phyloP scores from a whole-genome alignment of 2,797 vertebrate genomes.

The Crenuchus spilurus region DNA sequence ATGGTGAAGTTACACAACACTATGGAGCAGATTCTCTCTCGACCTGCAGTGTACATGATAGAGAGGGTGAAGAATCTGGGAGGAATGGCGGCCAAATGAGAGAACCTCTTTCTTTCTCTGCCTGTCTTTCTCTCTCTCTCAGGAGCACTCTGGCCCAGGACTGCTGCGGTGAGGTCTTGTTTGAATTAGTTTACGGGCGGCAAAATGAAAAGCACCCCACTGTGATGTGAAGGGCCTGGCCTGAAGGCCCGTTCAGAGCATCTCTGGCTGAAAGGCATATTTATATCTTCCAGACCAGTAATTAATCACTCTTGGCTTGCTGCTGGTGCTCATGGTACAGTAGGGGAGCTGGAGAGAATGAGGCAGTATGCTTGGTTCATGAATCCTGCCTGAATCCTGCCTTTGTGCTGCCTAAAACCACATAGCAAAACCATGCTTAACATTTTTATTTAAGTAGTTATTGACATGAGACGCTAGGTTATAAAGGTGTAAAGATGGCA shows the following conservation, averaged over 20 bases:
- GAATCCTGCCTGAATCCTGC: slow-evolving; percentile 61
- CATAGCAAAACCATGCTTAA: slow-evolving; percentile 74
- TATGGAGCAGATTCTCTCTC: slow-evolving; percentile 21
- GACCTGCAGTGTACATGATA: background rate
- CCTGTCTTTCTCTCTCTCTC: slow-evolving; percentile 9
- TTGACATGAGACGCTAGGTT: slow-evolving; percentile 66
- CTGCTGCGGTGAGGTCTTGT: slow-evolving; percentile 56
- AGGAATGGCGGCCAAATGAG: slow-evolving; percentile 29
- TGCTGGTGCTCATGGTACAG: slow-evolving; percentile 29
- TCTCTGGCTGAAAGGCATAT: slow-evolving; percentile 78
- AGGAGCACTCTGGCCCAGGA: slow-evolving; percentile 34
- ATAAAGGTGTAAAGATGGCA: no score
- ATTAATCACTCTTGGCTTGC: slow-evolving; percentile 79
- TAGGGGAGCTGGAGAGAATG: slow-evolving; percentile 10
- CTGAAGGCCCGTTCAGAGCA: slow-evolving; percentile 73
- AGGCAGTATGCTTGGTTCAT: slow-evolving; percentile 64
- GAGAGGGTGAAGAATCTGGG: background rate
- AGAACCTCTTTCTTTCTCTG: background rate
- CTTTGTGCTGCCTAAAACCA: slow-evolving; percentile 79
- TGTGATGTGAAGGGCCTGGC: slow-evolving; percentile 69
- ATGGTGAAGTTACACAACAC: slow-evolving; percentile 20
- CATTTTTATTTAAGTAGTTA: no score
- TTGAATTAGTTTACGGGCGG: slow-evolving; percentile 63
- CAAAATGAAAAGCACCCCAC: slow-evolving; percentile 67
- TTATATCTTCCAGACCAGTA: slow-evolving; percentile 86